Base-by-base conservation (phyloP, 1,140 invertebrate species). In the Matsumurasca onukii region DNA sequence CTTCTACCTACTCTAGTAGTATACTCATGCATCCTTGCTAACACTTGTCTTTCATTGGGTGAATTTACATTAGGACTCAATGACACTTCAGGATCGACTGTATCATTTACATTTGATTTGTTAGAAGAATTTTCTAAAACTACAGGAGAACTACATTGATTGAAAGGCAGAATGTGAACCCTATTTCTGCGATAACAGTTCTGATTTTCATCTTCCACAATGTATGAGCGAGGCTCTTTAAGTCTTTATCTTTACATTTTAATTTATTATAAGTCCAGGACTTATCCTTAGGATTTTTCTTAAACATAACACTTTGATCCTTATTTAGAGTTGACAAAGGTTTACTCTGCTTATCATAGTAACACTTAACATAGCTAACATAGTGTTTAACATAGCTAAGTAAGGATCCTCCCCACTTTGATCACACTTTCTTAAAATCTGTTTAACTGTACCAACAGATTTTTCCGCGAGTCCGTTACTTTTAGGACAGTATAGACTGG, bases 391-490 rank as follows among this genome's bases (percentile, higher is more conserved):
- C n/a, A 51, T 17, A 51, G 49, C 49, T 51, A 51, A n/a, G 3
- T 51, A 51, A 5, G 49, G 49, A 51, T 51, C 5, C n/a, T 51
- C 3, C 24, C 49, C 49, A 22, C 49, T 51, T 51, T 51, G 17
- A 51, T 20, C 49, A 51, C n/a, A 31, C 70, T 73, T 71, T 12
- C 34, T 49, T n/a, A 71, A 27, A 15, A 69, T 55, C 24, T 68
- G 66, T 24, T 72, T 72, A 1, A 69, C 25, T n/a, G 39, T 55
- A 31, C 59, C 34, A 25, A 72, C 39, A 29, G 61, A 31, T 57
- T 45, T 62, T 66, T 72, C 71, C 5, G 67, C 70, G 24, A 71
- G 63, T 2, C 72, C 72, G 57, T 73, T 73, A 31, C 27, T 59
- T 29, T 51, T 64, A 25, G 63, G 52, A 66, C 45, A 71, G 24